Conservation (phyloP, 2,888 invertebrate genomes). For the Sepioteuthis lessoniana region DNA sequence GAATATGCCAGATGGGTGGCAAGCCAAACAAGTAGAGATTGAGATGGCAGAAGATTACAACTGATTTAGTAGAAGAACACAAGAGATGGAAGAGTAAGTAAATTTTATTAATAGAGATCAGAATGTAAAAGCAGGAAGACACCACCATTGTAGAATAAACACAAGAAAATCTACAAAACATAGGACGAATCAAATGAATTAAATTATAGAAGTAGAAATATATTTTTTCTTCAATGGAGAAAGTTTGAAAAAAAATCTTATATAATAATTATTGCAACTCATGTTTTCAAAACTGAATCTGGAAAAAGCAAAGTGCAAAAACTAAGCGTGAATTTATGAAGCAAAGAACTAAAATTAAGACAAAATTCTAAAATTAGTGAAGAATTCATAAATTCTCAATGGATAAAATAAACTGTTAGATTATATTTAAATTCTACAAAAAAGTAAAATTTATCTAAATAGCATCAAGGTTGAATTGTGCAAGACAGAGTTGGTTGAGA, state of each 20-base stretch:
- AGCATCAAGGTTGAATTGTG: background rate
- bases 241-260: background rate
- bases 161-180: background rate
- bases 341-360: background rate
- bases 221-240: background rate
- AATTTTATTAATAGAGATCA: constrained; percentile 7
- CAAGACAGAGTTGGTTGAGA: background rate
- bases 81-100: background rate
- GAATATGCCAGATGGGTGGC: background rate
- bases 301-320: background rate
- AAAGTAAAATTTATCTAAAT: background rate
- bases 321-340: background rate
- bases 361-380: background rate
- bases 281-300: background rate
- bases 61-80: background rate
- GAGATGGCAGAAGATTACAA: background rate
- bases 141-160: background rate
- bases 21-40: background rate
- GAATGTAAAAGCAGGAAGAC: background rate
- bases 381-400: background rate
- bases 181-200: background rate
- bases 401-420: background rate
- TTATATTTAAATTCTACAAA: background rate
- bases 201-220: background rate
- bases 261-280: background rate